Evolutionary conservation across 30 jellyfish, hydroid and myxozoan species (phyloP).

Genomic region (Hydractinia echinata): DNA sequence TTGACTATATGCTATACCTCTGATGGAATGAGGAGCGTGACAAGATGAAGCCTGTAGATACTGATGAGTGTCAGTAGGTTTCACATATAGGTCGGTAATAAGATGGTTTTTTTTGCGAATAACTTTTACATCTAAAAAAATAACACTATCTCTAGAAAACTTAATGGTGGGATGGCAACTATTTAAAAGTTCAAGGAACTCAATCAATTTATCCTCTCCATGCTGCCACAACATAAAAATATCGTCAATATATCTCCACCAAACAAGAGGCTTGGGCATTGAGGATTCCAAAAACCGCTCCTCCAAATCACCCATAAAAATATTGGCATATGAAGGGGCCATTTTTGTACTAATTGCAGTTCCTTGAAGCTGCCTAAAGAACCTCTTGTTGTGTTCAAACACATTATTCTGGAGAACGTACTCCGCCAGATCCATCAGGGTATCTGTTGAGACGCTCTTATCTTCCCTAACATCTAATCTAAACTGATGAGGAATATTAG

Average conservation of each 20-base stretch:
- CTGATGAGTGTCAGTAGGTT: conserved; percentile 4
- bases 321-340: conserved; percentile 33
- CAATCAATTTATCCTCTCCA: conserved; percentile 41
- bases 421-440: neutral
- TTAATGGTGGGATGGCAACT: conserved; percentile 16
- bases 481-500: conserved; percentile 14
- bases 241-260: conserved; percentile 36
- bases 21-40: conserved; percentile 5
- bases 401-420: too few relatives aligned
- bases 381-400: neutral
- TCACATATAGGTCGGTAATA: neutral
- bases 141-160: neutral
- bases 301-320: conserved; percentile 38
- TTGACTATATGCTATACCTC: neutral
- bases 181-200: neutral
- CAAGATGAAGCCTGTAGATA: neutral
- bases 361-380: conserved; percentile 25
- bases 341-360: conserved; percentile 42
- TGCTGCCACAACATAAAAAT: conserved; percentile 31
- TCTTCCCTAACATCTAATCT: neutral
- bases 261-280: conserved; percentile 30
- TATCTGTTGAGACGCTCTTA: neutral
- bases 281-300: conserved; percentile 11
- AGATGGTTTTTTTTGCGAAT: neutral
- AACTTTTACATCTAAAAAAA: neutral